Evolutionary conservation across 2,113 vertebrate genomes (phyloP), one percentile per base, ranked within the genome.

Genomic region (Amblyornis subalaris): DNA sequence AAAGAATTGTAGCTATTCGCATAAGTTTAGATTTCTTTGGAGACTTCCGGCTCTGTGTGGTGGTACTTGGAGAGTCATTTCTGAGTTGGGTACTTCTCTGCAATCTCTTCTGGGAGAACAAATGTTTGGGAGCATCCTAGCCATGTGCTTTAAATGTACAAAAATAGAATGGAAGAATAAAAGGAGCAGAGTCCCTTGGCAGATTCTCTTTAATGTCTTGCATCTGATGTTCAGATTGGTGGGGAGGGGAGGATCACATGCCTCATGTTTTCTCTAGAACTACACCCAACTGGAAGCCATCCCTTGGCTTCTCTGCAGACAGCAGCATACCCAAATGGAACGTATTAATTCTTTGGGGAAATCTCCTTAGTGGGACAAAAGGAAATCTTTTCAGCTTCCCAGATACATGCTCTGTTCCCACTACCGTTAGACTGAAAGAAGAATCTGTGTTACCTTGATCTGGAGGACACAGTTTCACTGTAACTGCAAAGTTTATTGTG

Each of bases 161-260:
- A 93, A 96, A 95, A 95, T 94, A 95, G 94, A 96, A 92, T 65
- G 60, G 47, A 87, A 85, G 73, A 93, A 95, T 93, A 84, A 95
- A 95, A 95, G 78, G 65, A 89, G 24, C 38, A 64, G 69, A 93
- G 81, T 96, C 94, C 92, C 95, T 85, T 93, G 94, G 88, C 86
- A 91, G 78, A 92, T 82, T 47, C 13, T 4, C 89, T 96, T 89
- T 96, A 94, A 96, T 95, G 76, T 90, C 73, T 96, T 93, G 92
- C 93, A 92, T 95, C 86, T 97, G 93, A 97, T 65, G 83, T 90
- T 95, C 86, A 94, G 62, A 96, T 55, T 89, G 90, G 85, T 90
- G 61, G 77, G 82, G 89, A 62, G 66, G 76, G 89, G 45, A 85
- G 57, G 57, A 90, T 96, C 89, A 93, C 90, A 96, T 94, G 90